Evolutionary conservation across 2,113 vertebrate species (phyloP), one percentile per base, ranked within the genome.

Genomic region (Nasalis larvatus): DNA sequence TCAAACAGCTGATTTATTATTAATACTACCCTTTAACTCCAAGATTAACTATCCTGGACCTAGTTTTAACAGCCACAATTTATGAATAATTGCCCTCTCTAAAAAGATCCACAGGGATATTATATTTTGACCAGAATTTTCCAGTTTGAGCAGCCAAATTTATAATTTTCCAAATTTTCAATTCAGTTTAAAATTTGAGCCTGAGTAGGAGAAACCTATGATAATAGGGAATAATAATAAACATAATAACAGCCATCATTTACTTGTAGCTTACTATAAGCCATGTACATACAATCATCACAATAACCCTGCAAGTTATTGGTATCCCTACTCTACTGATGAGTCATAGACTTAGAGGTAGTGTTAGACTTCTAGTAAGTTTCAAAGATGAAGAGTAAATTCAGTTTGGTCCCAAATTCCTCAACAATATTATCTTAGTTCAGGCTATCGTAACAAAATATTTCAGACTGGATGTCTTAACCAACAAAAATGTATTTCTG

Each of bases 71-170:
- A 40, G 42, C 27, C 87, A 74, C 27, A 78, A 10, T 77, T 93
- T 95, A 77, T 86, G 20, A 27, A 16, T 47, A 88, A 88, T 78
- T 40, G 3, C 8, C 6, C 10, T 80, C 13, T 6, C 1, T 16
- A 63, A 85, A 85, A 86, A 17, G 21, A 71, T 35, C 27, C 27
- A 91, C 0, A 17, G 2, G 7, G 13, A 63, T 86, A 78, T 23
- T 69, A 14, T 66, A 54, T 93, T 78, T 95, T 95, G 37, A 60
- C n/a, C 14, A 89, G 23, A 87, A 60, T 85, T 76, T 94, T 94
- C 20, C 8, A 85, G 11, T 45, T 76, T 92, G 10, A 56, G 7
- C 86, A 89, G 17, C 37, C 32, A 89, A 86, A 83, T 49, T 89
- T 18, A 86, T 45, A 90, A 89, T 66, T 77, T 95, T 74, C 2